These are phyloP conservation scores for Spea bombifrons DNA, from an alignment of 2,113 vertebrate species.

Conservation along the genomic window DNA sequence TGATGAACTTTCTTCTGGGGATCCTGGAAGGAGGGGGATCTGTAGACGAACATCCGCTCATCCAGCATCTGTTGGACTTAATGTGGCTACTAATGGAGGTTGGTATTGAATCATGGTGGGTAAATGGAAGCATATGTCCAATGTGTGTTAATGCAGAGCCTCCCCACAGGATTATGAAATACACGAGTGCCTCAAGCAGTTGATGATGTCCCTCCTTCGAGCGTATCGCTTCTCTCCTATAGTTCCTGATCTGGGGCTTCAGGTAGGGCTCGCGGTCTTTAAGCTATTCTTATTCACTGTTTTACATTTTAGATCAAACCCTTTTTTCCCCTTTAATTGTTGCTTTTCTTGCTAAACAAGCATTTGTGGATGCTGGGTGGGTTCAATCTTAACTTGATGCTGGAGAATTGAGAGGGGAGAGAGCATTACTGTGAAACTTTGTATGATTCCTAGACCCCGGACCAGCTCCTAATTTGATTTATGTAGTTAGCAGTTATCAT, in stretches of 20 bases:
- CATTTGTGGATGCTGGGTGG: too few relatives aligned
- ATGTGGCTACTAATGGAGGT: constrained; percentile 99
- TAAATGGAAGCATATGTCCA: too few relatives aligned
- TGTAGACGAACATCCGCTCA: constrained; percentile 78
- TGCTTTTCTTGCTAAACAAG: too few relatives aligned
- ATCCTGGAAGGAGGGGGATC: constrained; percentile 82
- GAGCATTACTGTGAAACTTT: too few relatives aligned
- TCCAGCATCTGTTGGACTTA: constrained; percentile 88
- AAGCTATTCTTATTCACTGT: too few relatives aligned
- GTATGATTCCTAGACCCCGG: too few relatives aligned
- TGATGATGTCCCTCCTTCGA: constrained; percentile 94
- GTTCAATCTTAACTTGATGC: too few relatives aligned
- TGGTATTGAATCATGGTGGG: constrained; percentile 40
- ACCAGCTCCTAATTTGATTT: too few relatives aligned
- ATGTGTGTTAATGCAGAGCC: neutral
- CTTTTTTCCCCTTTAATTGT: too few relatives aligned
- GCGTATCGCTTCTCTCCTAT: constrained; percentile 97
- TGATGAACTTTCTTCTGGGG: constrained; percentile 88
- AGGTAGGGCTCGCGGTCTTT: constrained; percentile 66
- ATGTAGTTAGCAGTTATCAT: too few relatives aligned
- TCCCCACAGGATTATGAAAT: constrained; percentile 85
- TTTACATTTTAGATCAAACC: too few relatives aligned
- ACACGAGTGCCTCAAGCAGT: constrained; percentile 91
- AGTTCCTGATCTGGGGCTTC: constrained; percentile 91
- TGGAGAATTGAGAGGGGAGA: too few relatives aligned